phyloP scores from a whole-genome alignment of 2,888 invertebrate species.

The Nomada hirtipes region DNA sequence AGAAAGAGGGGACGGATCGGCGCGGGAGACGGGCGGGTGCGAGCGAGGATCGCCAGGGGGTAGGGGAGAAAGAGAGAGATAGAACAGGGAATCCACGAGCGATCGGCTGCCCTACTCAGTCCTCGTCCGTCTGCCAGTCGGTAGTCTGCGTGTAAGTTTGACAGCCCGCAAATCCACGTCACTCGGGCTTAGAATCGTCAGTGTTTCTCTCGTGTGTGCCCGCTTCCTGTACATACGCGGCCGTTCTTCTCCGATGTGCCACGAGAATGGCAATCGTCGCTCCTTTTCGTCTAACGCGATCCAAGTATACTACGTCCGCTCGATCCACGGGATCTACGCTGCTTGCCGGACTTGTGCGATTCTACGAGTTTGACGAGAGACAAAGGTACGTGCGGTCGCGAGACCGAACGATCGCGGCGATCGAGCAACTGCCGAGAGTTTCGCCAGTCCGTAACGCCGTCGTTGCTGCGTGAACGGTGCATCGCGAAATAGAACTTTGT shows the following conservation, averaged over 20 bases:
- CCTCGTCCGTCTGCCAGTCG: conserved; percentile 82
- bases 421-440: neutral
- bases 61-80: conserved; percentile 68
- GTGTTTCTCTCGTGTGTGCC: conserved; percentile 23
- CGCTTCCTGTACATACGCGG: neutral
- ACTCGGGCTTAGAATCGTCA: conserved; percentile 21
- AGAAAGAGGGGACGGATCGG: conserved; percentile 38
- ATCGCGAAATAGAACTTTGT: conserved; percentile 37
- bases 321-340: too few species aligned
- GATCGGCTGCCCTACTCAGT: conserved; percentile 81
- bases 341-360: neutral
- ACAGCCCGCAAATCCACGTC: conserved; percentile 58
- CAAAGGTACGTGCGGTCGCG: conserved; percentile 31
- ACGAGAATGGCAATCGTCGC: neutral
- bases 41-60: conserved; percentile 64
- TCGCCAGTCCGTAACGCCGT: neutral
- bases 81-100: conserved; percentile 78
- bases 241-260: neutral
- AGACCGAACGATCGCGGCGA: neutral
- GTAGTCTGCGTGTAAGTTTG: conserved; percentile 74
- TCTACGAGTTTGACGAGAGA: neutral
- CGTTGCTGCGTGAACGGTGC: conserved; percentile 35
- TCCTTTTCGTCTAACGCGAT: neutral
- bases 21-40: conserved; percentile 48
- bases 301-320: neutral